Percentiles rank a stretch among this genome's conserved stretches.
Conservation (phyloP, 2,797 vertebrate genomes). For the Phoeniculus purpureus region DNA sequence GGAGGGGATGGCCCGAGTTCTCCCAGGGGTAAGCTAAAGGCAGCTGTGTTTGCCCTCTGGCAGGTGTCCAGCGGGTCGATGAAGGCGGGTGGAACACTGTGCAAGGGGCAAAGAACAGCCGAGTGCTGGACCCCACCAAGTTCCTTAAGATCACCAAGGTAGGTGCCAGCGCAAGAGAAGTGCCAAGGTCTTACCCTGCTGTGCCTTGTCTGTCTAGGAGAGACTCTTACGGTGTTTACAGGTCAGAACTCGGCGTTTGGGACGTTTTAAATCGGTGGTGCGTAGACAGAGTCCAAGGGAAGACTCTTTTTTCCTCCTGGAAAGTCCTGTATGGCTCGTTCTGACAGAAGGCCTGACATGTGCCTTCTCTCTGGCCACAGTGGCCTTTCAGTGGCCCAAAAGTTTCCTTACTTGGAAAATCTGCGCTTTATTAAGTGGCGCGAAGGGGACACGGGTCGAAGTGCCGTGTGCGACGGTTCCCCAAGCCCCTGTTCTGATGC, state of each 20-base stretch:
- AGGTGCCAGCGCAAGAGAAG: conserved; percentile 12
- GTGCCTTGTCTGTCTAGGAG: neutral
- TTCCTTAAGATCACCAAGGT: conserved; percentile 99
- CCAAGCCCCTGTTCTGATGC: neutral
- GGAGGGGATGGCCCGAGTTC: fast-evolving
- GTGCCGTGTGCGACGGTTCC: fast-evolving
- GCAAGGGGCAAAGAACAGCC: conserved; percentile 94
- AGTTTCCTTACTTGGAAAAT: neutral
- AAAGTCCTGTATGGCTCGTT: neutral
- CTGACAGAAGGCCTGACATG: neutral
- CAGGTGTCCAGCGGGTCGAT: conserved; percentile 82
- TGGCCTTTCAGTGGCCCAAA: neutral
- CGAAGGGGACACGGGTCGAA: neutral
- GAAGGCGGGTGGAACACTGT: conserved; percentile 98
- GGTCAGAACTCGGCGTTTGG: neutral
- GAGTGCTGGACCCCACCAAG: conserved; percentile 96
- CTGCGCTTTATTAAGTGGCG: neutral
- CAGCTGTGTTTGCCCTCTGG: neutral
- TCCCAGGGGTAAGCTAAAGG: neutral
- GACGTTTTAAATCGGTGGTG: neutral
- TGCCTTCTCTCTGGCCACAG: neutral
- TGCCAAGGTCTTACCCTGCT: fast-evolving
- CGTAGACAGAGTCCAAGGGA: neutral
- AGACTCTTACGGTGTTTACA: fast-evolving
- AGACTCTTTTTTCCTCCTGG: neutral